Evolutionary conservation across 2,888 invertebrate species (phyloP).

Genomic region (Gerosis bhagava): DNA sequence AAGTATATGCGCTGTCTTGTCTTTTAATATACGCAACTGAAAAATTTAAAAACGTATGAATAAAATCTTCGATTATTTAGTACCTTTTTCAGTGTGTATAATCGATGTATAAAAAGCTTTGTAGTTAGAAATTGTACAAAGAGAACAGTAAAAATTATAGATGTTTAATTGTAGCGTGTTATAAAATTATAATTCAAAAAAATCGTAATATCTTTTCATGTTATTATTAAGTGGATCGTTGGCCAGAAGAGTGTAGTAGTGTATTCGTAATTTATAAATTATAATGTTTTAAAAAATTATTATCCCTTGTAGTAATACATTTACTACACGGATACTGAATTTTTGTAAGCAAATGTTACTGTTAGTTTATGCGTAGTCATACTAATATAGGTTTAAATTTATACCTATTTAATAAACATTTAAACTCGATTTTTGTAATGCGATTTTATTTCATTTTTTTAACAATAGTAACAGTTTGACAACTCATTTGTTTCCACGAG

Average conservation of each 20-base stretch:
- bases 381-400: no score
- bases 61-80: no score
- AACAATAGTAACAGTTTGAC: no score
- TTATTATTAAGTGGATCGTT: neutral
- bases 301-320: no score
- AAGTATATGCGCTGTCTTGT: constrained; percentile 45
- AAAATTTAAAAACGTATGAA: no score
- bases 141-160: constrained; percentile 30
- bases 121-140: constrained; percentile 64
- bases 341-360: no score
- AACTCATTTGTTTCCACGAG: no score
- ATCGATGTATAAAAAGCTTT: constrained; percentile 60
- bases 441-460: no score
- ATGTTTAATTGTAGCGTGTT: constrained; percentile 16
- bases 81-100: constrained; percentile 59
- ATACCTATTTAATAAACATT: constrained; percentile 9
- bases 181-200: neutral
- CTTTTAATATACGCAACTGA: constrained; percentile 35
- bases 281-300: no score
- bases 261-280: no score
- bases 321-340: no score
- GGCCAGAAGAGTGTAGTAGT: neutral
- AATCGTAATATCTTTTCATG: neutral
- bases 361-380: constrained; percentile 33
- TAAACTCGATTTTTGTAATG: constrained; percentile 16